These are phyloP conservation scores for Delphinus delphis DNA, from an alignment of 2,113 vertebrate species.

Conservation along the genomic window DNA sequence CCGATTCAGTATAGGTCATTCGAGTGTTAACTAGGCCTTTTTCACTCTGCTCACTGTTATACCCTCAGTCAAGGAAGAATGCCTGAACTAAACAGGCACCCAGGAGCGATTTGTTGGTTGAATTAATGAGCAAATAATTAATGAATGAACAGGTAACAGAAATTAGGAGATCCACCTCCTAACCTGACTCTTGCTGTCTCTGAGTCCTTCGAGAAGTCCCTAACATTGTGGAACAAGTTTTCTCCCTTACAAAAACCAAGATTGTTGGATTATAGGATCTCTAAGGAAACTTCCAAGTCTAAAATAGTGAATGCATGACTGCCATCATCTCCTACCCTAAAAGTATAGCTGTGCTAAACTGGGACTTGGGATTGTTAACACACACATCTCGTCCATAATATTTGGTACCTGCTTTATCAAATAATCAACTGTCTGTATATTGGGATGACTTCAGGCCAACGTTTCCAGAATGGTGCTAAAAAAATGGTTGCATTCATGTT, in stretches of 20 bases:
- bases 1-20: background rate
- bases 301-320: background rate
- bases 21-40: background rate
- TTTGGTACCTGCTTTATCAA: background rate
- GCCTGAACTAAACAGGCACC: background rate
- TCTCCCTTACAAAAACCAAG: background rate
- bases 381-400: background rate
- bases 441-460: background rate
- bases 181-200: background rate
- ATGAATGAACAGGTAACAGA: background rate
- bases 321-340: background rate
- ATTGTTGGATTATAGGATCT: background rate
- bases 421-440: background rate
- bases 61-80: background rate
- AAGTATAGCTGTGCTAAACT: background rate
- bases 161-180: background rate
- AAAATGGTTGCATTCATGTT: constrained; percentile 5
- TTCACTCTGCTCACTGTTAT: background rate
- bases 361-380: background rate
- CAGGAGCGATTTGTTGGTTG: background rate
- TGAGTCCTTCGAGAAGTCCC: background rate
- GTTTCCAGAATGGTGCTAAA: constrained; percentile 14
- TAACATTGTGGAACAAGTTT: background rate
- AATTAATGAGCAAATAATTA: background rate
- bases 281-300: background rate